Base-by-base conservation (phyloP, 2,113 vertebrate species). In the Lasiurus borealis region DNA sequence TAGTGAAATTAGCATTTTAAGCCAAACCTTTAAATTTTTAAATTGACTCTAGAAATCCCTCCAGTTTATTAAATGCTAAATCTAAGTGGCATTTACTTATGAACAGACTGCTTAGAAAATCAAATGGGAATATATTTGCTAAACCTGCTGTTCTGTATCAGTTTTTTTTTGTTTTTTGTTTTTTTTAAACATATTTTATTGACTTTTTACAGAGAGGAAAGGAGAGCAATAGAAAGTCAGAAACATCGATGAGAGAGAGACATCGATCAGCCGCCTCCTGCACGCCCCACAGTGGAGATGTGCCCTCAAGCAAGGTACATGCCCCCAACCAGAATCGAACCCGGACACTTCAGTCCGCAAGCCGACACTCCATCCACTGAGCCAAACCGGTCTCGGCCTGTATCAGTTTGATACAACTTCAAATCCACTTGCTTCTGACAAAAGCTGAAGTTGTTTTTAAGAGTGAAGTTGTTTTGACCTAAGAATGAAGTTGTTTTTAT, bases 101-200 rank as follows among this genome's bases (percentile, higher is more conserved):
- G 19, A 71, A 72, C 57, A 68, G 81, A 88, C 7, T 77, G 66
- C 50, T 48, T 68, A 6, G 54, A 88, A 40, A 85, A 81, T 14
- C 29, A n/a, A 89, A 83, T 0, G 80, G 52, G 48, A 88, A 95
- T 90, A 52, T 64, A 92, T 46, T 50, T 88, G 59, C 81, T 82
- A 84, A 81, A 62, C n/a, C 44, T 64, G 57, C 46, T 89, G 46
- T 40, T 52, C 46, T 68, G 13, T 78, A 40, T 52, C 27, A 19
- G 87, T 78, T n/a, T 89, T n/a, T n/a, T n/a, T n/a, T n/a, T n/a
- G n/a, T n/a, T n/a, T 88, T 76, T 72, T 88, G 40, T 40, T 40
- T 40, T 40, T 40, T 40, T 40, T 40, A 40, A 40, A 40, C 5
- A 40, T 40, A 40, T 40, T 40, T 40, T 40, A 40, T 40, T 40